Evolutionary conservation across 2,888 invertebrate species (phyloP).

Genomic region (Cataglyphis cursor): DNA sequence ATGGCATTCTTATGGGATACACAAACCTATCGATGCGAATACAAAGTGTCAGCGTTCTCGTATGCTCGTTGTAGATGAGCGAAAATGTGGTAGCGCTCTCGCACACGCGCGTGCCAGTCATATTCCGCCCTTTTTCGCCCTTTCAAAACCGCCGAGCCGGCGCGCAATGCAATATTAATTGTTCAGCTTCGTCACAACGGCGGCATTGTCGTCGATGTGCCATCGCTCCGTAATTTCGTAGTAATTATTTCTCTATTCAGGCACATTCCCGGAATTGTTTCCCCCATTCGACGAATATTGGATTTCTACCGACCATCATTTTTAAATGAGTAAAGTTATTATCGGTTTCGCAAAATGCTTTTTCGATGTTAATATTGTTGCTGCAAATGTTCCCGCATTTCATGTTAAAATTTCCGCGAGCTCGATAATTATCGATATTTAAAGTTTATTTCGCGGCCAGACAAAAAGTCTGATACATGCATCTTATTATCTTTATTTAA

Average conservation of each 20-base stretch:
- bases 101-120: conserved; percentile 31
- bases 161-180: conserved; percentile 76
- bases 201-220: conserved; percentile 71
- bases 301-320: conserved; percentile 53
- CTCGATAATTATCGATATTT: conserved; percentile 28
- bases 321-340: conserved; percentile 58
- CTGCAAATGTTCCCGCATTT: conserved; percentile 23
- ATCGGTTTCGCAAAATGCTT: conserved; percentile 48
- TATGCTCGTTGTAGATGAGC: conserved; percentile 24
- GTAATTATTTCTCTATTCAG: conserved; percentile 63
- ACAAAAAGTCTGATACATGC: neutral
- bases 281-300: conserved; percentile 55
- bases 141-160: conserved; percentile 64
- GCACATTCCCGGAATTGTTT: conserved; percentile 61
- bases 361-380: conserved; percentile 50
- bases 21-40: conserved; percentile 50
- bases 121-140: conserved; percentile 61
- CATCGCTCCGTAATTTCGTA: conserved; percentile 68
- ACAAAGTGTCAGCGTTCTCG: neutral
- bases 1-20: conserved; percentile 56
- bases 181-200: conserved; percentile 73
- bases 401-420: neutral
- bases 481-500: neutral
- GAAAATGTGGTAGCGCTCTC: conserved; percentile 38
- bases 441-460: neutral